Evolutionary conservation across 2,888 invertebrate species (phyloP).

Genomic region (Cheilosia vernalis): DNA sequence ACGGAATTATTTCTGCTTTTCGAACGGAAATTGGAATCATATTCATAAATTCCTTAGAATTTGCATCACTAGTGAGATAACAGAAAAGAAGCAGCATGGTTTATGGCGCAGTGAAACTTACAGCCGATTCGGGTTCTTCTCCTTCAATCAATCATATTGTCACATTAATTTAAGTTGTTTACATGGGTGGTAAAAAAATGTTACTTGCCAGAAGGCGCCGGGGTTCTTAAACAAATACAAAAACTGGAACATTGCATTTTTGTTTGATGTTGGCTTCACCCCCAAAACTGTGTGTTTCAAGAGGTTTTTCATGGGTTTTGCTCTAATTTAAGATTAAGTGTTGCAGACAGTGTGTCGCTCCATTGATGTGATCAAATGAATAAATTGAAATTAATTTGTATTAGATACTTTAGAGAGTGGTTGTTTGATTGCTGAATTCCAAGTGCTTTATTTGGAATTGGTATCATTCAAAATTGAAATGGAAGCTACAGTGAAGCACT

Average conservation of each 20-base stretch:
- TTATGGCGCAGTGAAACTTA: neutral
- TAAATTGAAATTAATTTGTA: conserved; percentile 25
- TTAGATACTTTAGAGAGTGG: neutral
- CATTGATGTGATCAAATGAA: conserved; percentile 28
- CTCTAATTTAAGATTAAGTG: conserved; percentile 32
- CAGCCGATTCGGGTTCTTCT: neutral
- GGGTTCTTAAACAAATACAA: neutral
- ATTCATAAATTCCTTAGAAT: conserved; percentile 11
- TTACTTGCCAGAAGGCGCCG: neutral
- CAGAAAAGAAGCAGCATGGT: neutral
- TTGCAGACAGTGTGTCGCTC: conserved; percentile 27
- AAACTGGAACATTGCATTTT: neutral
- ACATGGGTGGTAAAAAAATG: neutral
- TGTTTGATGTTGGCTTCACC: neutral
- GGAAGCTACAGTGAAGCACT: no score
- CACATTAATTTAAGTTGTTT: conserved; percentile 1
- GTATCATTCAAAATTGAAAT: no score
- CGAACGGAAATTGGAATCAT: conserved; percentile 17
- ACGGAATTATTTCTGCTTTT: neutral
- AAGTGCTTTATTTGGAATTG: neutral
- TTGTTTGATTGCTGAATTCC: neutral
- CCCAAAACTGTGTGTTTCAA: neutral
- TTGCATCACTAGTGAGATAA: conserved; percentile 5
- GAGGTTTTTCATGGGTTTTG: neutral
- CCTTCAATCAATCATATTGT: conserved; percentile 5